Base-by-base conservation (phyloP, 2,797 vertebrate species). In the Aviceda leuphotes region DNA sequence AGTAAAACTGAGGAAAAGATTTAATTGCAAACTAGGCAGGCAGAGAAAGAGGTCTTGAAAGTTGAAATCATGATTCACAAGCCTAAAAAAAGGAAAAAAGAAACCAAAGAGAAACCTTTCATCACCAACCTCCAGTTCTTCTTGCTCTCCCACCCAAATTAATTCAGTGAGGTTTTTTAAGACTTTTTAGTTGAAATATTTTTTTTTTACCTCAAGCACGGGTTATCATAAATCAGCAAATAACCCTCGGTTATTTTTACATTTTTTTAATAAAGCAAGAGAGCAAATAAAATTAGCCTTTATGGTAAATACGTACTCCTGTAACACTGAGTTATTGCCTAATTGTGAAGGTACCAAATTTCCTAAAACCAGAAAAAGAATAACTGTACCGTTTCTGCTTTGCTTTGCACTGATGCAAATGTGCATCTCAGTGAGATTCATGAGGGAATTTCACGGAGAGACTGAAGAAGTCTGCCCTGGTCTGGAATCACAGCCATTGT, bases 41-140 rank as follows among this genome's bases (percentile, higher is more conserved):
- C 50, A 66, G 66, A 77, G 43, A 81, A 79, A 70, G 19, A 81
- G 83, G 70, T 95, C 88, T 85, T 56, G 21, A 87, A 96, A 95
- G 52, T 58, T 85, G 74, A 92, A 91, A 46, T 92, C 81, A 74
- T 71, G 67, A 92, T 82, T 93, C 91, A 96, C 37, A 83, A 89
- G 30, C 56, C 81, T 90, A 67, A 95, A 90, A 96, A 92, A 87
- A 50, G 39, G 15, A 70, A 79, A 41, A 81, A 62, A 72, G 37
- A 86, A 92, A 63, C 46, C 44, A 52, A 59, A 89, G 31, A 77
- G 18, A 95, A 94, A 88, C 72, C 89, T 94, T 92, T 89, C 68
- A 11, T 91, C 89, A 94, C 68, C 95, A 93, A 8, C 96, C 91
- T 95, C 79, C 92, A 78, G 68, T 92, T 95, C 90, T 88, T 89